These are phyloP conservation scores for Rhamphomyia laevipes DNA, from an alignment of 2,888 invertebrate genomes.

Conservation along the genomic window DNA sequence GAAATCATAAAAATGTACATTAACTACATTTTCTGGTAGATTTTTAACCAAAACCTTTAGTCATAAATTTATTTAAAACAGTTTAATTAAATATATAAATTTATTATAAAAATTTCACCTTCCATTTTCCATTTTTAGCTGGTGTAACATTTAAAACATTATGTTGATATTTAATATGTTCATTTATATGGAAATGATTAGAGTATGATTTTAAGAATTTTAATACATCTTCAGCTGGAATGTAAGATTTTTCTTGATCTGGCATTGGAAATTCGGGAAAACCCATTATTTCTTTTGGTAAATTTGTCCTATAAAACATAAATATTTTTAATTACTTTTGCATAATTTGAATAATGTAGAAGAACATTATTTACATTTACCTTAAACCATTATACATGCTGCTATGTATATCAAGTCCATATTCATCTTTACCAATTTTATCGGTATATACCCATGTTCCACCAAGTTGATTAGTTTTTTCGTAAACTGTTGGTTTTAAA, in stretches of 20 bases:
- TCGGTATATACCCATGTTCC: conserved; percentile 91
- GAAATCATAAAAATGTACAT: conserved; percentile 57
- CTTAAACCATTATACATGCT: conserved; percentile 86
- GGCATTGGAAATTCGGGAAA: conserved; percentile 77
- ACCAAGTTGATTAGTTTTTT: conserved; percentile 65
- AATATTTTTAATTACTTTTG: background rate
- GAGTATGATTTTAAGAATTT: conserved; percentile 64
- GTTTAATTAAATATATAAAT: conserved; percentile 1
- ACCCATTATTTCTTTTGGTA: conserved; percentile 91
- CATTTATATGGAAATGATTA: conserved; percentile 51
- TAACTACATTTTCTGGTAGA: conserved; percentile 26
- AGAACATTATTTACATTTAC: conserved; percentile 38
- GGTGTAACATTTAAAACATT: conserved; percentile 48
- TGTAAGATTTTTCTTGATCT: conserved; percentile 58
- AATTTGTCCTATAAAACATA: conserved; percentile 57
- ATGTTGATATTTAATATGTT: conserved; percentile 50
- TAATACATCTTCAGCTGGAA: conserved; percentile 61
- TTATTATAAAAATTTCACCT: conserved; percentile 37
- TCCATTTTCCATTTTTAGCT: conserved; percentile 45
- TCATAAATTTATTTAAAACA: background rate
- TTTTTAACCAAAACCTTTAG: conserved; percentile 28
- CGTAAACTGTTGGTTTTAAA: conserved; percentile 56
- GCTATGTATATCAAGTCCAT: conserved; percentile 73
- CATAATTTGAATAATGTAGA: background rate
- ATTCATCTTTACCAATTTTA: conserved; percentile 55